Evolutionary conservation across 2,113 vertebrate species (phyloP), one percentile per base, ranked within the genome.

Genomic region (Semicossyphus pulcher): DNA sequence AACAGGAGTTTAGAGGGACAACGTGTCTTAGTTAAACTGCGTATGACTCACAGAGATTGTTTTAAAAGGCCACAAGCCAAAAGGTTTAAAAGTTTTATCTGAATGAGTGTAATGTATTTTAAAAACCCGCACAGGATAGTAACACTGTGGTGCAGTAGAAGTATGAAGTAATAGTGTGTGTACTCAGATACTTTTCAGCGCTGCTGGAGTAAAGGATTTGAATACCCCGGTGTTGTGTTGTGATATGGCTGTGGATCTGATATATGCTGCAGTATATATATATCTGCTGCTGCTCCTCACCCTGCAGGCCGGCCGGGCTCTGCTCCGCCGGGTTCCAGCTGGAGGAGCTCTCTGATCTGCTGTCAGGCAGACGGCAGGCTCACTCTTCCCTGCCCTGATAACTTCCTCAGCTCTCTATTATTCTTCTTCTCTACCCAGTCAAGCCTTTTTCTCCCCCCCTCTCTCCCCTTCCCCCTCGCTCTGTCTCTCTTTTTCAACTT

Each of bases 401-500:
- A 88, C 90, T 91, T 89, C 86, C 86, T 86, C 78, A 65, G 76
- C 69, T 80, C 74, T 82, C 79, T 82, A 70, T 91, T 89, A 78
- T 89, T 82, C 82, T 85, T 82, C 82, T 85, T 69, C 69, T 80
- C 67, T 48, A 78, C 80, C 81, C 86, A 86, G 85, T 83, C 81
- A 64, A 80, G 80, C 84, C 80, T 75, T 68, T 58, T 42, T 65
- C 56, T 21, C 26, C 10, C 4, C 36, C n/a, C 16, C 5, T 29
- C 14, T 18, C 7, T 16, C 21, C 11, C 10, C 41, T 12, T 44
- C 69, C 49, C 75, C 54, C 58, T 76, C 69, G 10, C 88, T 81
- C 80, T 73, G 71, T 81, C 83, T 91, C 84, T 89, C 83, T 84
- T 88, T 92, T 91, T 90, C 88, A 91, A 90, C 90, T 91, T 92